Evolutionary conservation across 92 coral and sea anemone genomes (phyloP), one percentile per base, ranked within the genome.

Genomic region (Nematostella vectensis): DNA sequence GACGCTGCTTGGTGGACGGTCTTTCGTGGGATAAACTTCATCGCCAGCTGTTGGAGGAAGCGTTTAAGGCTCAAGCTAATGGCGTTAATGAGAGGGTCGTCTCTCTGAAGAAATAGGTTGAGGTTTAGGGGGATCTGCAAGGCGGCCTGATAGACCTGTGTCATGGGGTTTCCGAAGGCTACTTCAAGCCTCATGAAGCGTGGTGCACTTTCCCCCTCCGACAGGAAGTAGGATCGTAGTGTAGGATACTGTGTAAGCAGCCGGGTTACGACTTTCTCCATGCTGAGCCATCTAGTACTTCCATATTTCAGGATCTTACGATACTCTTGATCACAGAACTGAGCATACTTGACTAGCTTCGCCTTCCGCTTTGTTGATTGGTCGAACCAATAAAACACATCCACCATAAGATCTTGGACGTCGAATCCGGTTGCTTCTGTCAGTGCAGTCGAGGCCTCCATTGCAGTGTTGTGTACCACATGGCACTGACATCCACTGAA

Each of bases 401-500:
- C 81, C 2, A 80, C 81, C 70, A 63, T 45, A 21, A 75, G 37
- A 37, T 81, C 83, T 38, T 63, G 65, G 17, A 70, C 68, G 22
- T 70, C 79, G 70, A 76, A 81, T 24, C 68, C 66, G 37, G 83
- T 69, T 0, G 30, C 58, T 6, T 25, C 15, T 4, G 79, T 26
- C 25, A 76, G 27, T 45, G 75, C 85, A 38, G 55, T 19, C 38
- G 82, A 66, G 57, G 72, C 77, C 16, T 47, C 62, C 27, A 64
- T 29, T 42, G 87, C 36, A 30, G 82, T 74, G 50, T 74, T 80
- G 63, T 74, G 82, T 31, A 80, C 77, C 33, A 80, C 68, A 38
- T 74, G 81, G 45, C 79, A 71, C 65, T 49, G 85, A 64, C 74
- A 71, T 21, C 79, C 85, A 71, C 50, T 78, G 69, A 80, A 80